Conservation (phyloP, 1,140 invertebrate species). For the Sinonovacula constricta region DNA sequence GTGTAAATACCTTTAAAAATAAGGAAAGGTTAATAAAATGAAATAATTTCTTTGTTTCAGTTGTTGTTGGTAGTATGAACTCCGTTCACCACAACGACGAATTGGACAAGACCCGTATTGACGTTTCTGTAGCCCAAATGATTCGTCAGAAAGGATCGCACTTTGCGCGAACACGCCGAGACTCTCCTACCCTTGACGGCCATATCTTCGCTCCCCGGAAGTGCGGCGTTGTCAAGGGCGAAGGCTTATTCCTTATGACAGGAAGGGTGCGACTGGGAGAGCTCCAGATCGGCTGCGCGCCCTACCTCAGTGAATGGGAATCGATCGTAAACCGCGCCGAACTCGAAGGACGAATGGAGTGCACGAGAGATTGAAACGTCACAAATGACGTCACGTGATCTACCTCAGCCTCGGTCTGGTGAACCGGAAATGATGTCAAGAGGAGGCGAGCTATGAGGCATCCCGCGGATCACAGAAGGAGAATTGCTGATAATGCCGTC, state of each 20-base stretch:
- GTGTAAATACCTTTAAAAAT: too few relatives aligned
- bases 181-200: conserved; percentile 53
- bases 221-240: conserved; percentile 85
- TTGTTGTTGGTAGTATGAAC: conserved; percentile 63
- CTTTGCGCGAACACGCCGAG: conserved; percentile 27
- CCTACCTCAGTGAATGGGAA: conserved; percentile 85
- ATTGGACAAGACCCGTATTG: conserved; percentile 53
- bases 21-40: too few relatives aligned
- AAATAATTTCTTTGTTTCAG: conserved; percentile 57
- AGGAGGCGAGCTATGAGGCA: conserved; percentile 11
- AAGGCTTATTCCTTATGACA: conserved; percentile 89
- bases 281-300: conserved; percentile 86
- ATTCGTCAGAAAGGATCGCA: conserved; percentile 54
- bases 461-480: too few relatives aligned
- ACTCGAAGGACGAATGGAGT: conserved; percentile 83
- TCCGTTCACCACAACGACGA: conserved; percentile 52
- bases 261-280: conserved; percentile 86
- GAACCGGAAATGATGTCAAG: conserved; percentile 24
- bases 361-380: conserved; percentile 79
- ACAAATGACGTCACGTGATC: conserved; percentile 31
- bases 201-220: conserved; percentile 81
- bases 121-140: conserved; percentile 59
- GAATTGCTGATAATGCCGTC: too few relatives aligned
- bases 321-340: conserved; percentile 82
- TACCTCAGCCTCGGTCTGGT: conserved; percentile 45